Evolutionary conservation across 2,113 vertebrate species (phyloP).

Genomic region (Lasiurus cinereus): DNA sequence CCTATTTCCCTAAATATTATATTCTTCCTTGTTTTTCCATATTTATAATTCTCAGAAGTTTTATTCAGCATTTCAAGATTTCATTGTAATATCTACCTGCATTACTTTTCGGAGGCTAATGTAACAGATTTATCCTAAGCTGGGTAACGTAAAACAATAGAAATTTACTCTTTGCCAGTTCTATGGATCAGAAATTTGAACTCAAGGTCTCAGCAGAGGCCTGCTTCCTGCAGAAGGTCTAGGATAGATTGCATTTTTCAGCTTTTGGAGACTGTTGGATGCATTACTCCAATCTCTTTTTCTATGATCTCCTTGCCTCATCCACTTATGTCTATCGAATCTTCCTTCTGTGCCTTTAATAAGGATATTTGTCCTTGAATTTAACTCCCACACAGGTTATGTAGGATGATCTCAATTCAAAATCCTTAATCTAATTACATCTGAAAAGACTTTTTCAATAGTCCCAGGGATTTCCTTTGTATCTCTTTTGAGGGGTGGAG

Average conservation of each 20-base stretch:
- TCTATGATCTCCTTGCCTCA: not conserved
- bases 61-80: not conserved
- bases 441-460: not conserved
- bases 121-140: not conserved
- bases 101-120: not conserved
- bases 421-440: not conserved
- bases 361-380: not conserved
- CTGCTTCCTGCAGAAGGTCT: accelerated
- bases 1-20: not conserved
- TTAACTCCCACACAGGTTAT: not conserved
- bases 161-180: not conserved
- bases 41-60: not conserved
- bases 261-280: not conserved
- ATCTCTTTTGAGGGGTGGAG: not conserved
- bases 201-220: accelerated
- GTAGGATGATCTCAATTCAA: not conserved
- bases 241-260: not conserved
- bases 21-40: not conserved
- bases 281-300: not conserved
- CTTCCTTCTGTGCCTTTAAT: not conserved
- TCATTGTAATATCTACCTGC: not conserved
- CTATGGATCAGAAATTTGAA: not conserved
- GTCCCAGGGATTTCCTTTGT: not conserved
- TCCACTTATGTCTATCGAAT: not conserved
- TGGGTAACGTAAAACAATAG: not conserved